phyloP scores from a whole-genome alignment of 1,140 invertebrate genomes.

The fruit fly (Drosophila melanogaster) region DNA sequence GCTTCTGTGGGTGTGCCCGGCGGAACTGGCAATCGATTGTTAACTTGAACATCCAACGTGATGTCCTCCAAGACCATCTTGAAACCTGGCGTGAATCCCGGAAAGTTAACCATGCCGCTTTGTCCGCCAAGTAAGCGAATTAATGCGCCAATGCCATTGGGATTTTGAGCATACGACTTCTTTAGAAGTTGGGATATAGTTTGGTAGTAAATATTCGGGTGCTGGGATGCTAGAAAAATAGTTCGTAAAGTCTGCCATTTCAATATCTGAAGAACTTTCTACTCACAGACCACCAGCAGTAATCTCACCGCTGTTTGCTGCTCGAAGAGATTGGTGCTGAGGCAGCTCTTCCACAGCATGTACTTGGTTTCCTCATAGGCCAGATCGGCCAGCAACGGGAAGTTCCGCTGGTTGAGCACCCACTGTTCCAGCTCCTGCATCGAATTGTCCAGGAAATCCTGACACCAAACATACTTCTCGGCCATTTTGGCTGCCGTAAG shows the following conservation, averaged over 20 bases:
- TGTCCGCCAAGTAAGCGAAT: conserved; percentile 85
- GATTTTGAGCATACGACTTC: conserved; percentile 66
- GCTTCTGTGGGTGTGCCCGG: conserved; percentile 60
- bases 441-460: conserved; percentile 86
- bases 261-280: not conserved
- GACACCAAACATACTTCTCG: conserved; percentile 76
- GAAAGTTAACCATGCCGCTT: conserved; percentile 84
- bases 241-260: not conserved
- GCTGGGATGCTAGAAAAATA: conserved; percentile 66
- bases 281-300: conserved; percentile 79
- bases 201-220: conserved; percentile 80
- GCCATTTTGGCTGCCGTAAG: conserved; percentile 71
- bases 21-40: conserved; percentile 59
- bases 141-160: conserved; percentile 84
- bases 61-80: conserved; percentile 85
- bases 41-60: conserved; percentile 74
- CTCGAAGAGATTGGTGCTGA: conserved; percentile 70
- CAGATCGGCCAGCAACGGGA: conserved; percentile 72
- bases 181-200: conserved; percentile 77
- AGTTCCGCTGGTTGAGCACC: conserved; percentile 72
- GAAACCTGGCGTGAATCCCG: conserved; percentile 84
- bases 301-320: conserved; percentile 86
- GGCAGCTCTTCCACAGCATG: conserved; percentile 77
- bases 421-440: conserved; percentile 84
- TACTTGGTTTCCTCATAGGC: conserved; percentile 74